Evolutionary conservation across 2,113 vertebrate species (phyloP).

Genomic region (Cacatua alba): DNA sequence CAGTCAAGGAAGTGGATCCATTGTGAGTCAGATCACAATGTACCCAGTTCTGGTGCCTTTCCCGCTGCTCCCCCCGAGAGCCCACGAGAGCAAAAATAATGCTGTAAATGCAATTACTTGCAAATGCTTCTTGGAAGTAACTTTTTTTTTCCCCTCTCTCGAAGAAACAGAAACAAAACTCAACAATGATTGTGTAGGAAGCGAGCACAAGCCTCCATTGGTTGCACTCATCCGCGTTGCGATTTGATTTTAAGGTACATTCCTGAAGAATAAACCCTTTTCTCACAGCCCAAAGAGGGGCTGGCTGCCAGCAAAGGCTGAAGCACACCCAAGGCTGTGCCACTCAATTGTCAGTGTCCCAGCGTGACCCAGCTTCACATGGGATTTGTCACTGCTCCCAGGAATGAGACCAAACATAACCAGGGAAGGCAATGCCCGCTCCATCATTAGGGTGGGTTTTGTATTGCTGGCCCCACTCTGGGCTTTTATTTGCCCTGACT

Average conservation of each 20-base stretch:
- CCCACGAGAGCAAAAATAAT: not conserved
- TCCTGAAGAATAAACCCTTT: not conserved
- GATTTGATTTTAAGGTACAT: not conserved
- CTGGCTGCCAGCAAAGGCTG: not conserved
- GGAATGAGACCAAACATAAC: not conserved
- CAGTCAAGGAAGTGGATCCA: not conserved
- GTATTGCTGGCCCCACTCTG: not conserved
- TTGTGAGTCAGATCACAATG: not conserved
- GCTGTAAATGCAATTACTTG: not conserved
- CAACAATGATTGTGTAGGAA: not conserved
- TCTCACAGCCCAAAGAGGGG: not conserved
- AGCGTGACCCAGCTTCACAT: not conserved
- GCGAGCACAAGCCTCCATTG: not conserved
- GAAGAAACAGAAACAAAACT: not conserved
- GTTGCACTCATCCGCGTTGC: not conserved
- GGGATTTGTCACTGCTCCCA: not conserved
- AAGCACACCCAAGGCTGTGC: not conserved
- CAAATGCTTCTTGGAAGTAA: not conserved
- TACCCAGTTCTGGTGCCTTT: not conserved
- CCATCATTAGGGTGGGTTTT: rapidly evolving
- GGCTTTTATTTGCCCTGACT: not conserved
- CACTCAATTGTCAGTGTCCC: not conserved
- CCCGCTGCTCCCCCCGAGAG: not conserved
- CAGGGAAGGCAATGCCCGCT: not conserved
- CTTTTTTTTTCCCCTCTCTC: not conserved